Evolutionary conservation across 2,888 invertebrate genomes (phyloP).

Genomic region (Drosophila prolongata): DNA sequence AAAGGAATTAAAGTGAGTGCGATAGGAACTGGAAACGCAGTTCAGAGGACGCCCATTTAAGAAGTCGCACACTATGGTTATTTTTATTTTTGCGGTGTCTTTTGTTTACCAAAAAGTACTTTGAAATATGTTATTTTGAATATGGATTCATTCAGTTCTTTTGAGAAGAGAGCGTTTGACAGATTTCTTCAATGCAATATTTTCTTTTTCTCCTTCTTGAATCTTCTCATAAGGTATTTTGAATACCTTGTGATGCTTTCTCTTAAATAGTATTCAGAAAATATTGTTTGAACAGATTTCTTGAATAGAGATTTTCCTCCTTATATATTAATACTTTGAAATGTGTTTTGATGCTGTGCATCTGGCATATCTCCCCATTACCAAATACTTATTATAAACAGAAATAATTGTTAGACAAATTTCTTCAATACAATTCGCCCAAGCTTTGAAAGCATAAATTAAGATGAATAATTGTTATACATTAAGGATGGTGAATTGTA

Average conservation of each 20-base stretch:
- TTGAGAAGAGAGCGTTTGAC: conserved; percentile 4
- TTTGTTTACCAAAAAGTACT: background rate
- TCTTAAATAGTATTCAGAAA: background rate
- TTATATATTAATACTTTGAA: background rate
- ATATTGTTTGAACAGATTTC: conserved; percentile 28
- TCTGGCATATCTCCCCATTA: conserved; percentile 7
- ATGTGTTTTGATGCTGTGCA: conserved; percentile 14
- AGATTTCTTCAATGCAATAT: conserved; percentile 26
- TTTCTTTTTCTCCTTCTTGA: conserved; percentile 2
- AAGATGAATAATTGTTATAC: conserved; percentile 15
- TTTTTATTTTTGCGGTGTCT: background rate
- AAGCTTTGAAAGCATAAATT: conserved; percentile 4
- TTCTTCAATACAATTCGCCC: conserved; percentile 11
- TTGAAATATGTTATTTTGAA: conserved; percentile 10
- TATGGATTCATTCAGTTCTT: background rate
- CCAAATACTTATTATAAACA: conserved; percentile 20
- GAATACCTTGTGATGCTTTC: background rate
- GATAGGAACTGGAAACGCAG: background rate
- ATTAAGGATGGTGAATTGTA: conserved; percentile 26
- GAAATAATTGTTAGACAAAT: conserved; percentile 3
- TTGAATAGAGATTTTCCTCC: conserved; percentile 3
- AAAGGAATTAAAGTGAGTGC: conserved; percentile 81
- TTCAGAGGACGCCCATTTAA: conserved; percentile 13
- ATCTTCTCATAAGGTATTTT: background rate
- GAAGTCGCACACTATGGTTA: conserved; percentile 15